phyloP scores from a whole-genome alignment of 2,797 vertebrate species.

The Pipistrellus kuhlii region DNA sequence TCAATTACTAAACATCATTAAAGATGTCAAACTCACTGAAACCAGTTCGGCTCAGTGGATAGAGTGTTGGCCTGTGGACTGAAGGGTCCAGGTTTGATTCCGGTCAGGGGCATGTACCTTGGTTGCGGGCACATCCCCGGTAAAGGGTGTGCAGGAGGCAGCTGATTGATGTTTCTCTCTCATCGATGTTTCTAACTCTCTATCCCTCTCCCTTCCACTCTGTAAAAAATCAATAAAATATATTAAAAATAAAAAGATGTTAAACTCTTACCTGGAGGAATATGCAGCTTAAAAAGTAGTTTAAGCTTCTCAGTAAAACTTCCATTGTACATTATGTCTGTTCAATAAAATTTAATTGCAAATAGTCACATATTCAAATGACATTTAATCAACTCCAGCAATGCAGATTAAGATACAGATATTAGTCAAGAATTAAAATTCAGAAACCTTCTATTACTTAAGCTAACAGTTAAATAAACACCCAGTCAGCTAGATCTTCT shows the following conservation, averaged over 20 bases:
- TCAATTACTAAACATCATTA: not conserved
- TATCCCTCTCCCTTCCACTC: no score
- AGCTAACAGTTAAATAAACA: slow-evolving; percentile 55
- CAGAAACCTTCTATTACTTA: slow-evolving; percentile 48
- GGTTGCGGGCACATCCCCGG: no score
- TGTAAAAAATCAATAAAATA: no score
- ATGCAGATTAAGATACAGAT: slow-evolving; percentile 43
- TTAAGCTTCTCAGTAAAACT: slow-evolving; percentile 98
- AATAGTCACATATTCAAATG: slow-evolving; percentile 60
- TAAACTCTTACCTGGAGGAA: slow-evolving; percentile 93
- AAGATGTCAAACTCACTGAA: slow-evolving; percentile 54
- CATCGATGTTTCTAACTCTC: no score
- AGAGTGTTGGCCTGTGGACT: no score
- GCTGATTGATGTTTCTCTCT: no score
- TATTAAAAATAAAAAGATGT: not conserved
- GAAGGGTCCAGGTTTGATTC: no score
- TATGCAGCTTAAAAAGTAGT: slow-evolving; percentile 97
- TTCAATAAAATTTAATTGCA: slow-evolving; percentile 77
- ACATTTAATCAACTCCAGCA: slow-evolving; percentile 47
- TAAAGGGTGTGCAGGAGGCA: no score
- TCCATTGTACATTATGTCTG: slow-evolving; percentile 95
- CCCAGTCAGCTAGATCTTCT: slow-evolving; percentile 7
- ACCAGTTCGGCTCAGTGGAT: no score
- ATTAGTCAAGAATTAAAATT: slow-evolving; percentile 53
- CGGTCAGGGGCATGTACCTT: no score